Evolutionary conservation across 2,797 vertebrate genomes (phyloP).

Genomic region (Urophycis tenuis): DNA sequence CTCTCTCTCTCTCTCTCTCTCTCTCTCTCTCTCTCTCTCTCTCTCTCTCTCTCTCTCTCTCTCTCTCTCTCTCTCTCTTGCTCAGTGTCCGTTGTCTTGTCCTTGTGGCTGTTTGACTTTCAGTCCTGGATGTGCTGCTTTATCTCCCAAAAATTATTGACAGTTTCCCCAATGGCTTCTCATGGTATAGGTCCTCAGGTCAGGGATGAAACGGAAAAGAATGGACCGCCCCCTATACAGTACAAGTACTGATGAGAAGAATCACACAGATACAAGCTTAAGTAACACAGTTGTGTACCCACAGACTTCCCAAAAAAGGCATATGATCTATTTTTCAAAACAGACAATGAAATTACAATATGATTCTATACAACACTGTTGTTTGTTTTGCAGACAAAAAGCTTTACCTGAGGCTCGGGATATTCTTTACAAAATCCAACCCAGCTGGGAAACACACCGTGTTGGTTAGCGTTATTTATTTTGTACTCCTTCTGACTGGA

Average conservation of each 20-base stretch:
- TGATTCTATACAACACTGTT: neutral
- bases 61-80: neutral
- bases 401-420: neutral
- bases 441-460: neutral
- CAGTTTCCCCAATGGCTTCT: neutral
- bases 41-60: neutral
- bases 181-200: neutral
- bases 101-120: conserved; percentile 12
- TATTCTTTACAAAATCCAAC: neutral
- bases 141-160: neutral
- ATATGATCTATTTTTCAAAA: neutral
- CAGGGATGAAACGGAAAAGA: neutral
- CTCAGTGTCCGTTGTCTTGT: neutral
- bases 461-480: neutral
- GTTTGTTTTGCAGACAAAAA: neutral
- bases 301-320: neutral
- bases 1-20: neutral
- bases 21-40: neutral
- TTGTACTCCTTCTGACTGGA: neutral
- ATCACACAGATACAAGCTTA: conserved; percentile 1
- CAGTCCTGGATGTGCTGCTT: conserved; percentile 3
- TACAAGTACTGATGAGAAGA: neutral
- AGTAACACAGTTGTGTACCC: neutral
- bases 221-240: neutral
- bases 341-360: neutral